Base-by-base conservation (phyloP, 2,797 vertebrate species). In the Hirundo rustica region DNA sequence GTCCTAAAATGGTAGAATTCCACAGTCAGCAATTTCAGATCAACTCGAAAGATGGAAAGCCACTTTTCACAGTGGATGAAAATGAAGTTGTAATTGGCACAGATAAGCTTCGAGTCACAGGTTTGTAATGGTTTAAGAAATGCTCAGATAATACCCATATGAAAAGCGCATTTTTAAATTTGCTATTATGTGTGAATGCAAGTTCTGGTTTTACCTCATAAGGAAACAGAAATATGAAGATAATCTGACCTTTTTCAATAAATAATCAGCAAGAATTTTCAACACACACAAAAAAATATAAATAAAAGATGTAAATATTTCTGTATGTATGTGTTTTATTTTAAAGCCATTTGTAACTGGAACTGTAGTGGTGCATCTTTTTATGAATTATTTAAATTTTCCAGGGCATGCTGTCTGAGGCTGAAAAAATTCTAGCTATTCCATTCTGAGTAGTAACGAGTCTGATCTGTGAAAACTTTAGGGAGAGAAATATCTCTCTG, bases 41-140 rank as follows among this genome's bases (percentile, higher is more conserved):
- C 96, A 98, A 96, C 94, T 99, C 98, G 85, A 96, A 97, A 89
- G 96, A 97, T 9, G 98, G 98, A 94, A 98, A 98, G 89, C 98
- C 98, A 92, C 98, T 99, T 88, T 99, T 99, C 93, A 98, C 98
- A 20, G 98, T 98, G 29, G 98, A 99, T 96, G 98, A 98, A 88
- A 97, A 98, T 45, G 98, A 98, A 95, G 96, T 98, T 45, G 95
- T 97, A 81, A 97, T 99, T 85, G 99, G 99, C 79, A 98, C 98
- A 48, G 99, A 99, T 78, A 99, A 98, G 96, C 99, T 99, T 68
- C 98, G 99, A 94, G 97, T 99, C 88, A 99, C 99, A 97, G 99
- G 99, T 99, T 97, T 12, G 96, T 97, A 94, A 78, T 15, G 19
- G 13, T 60, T 88, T 94, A 67, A 93, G 47, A 90, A 93, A 91